Evolutionary conservation across 1,140 invertebrate genomes (phyloP), one percentile per base, ranked within the genome.

Genomic region (Mactra quadrangularis): DNA sequence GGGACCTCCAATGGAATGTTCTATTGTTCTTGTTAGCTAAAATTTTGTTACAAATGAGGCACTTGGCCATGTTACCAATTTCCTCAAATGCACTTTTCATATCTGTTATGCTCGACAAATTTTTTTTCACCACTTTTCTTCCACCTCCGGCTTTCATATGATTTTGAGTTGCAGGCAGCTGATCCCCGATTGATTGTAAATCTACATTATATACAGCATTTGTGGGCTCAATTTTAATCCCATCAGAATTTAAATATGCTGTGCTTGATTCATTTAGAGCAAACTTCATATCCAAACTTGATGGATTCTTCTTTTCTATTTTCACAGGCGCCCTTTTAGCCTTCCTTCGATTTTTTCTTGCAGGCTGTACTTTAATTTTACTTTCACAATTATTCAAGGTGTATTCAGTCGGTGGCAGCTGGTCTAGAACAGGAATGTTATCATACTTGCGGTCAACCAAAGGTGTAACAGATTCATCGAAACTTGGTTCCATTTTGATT

Each of bases 11-110:
- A 29, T 84, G 83, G 50, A 82, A 82, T 15, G 70, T 82, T 25
- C 79, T 53, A 72, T 82, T 82, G 50, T 82, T 82, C 35, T 82
- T 82, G 62, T 82, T 82, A 11, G 70, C 70, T 0, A 82, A 59
- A 41, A 82, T 66, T 59, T 82, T 82, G 55, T 82, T 75, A 38
- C 79, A 82, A 22, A 82, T 82, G 27, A 82, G 59, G 50, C 79
- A 82, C 52, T 82, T 82, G 0, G 79, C 79, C 79, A 82, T 82
- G 33, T 82, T 74, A 31, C 79, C 79, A 55, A 82, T 82, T 55
- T 82, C 79, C 17, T 66, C 70, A 66, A 82, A 82, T 33, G 79
- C 79, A 35, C 70, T 60, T 75, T 82, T 81, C 77, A 81, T 81
- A 47, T 81, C 77, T 25, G 72, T 60, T 27, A 68, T 68, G n/a